Base-by-base conservation (phyloP, 2,888 invertebrate species). In the Periphyllus acericola region DNA sequence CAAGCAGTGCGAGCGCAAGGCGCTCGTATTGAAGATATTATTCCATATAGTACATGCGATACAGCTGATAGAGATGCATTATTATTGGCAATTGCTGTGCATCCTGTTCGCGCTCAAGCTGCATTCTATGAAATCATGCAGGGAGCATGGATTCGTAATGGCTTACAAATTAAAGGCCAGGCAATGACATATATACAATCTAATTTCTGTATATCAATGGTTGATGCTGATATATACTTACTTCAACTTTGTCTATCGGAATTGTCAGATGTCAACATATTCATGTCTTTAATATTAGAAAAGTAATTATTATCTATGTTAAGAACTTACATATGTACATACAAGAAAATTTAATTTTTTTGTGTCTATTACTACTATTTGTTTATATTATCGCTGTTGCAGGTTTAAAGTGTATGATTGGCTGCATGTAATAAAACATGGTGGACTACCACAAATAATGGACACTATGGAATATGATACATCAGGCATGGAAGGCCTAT, bases 151-250 rank as follows among this genome's bases (percentile, higher is more conserved):
- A 97, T 91, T 84, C 94, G 99, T 90, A 99, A 99, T 92, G 99
- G 99, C 0, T 93, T 98, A 19, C 98, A 98, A 93, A 98, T 99
- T 91, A 97, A 97, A 92, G 98, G 98, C n/a, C 99, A 99, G 92
- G 98, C 98, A 66, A 98, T 98, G 98, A 98, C 98, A 32, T 99
- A 99, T 92, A 97, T 98, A 91, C 99, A 99, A 92, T 98, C 98
- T 90, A 98, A 99, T 92, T 99, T 99, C 93, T 99, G 98, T 93
- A 98, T 98, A 92, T 98, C 98, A 21, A 98, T 99, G 97, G 97
- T 98, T 21, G 99, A 99, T 92, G 97, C 98, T 91, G 99, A 99
- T 93, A 93, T 99, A 90, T 99, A 97, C 92, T 94, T 99, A 91
- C 93, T 99, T 90, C 99, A 99, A 93, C 94, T 98, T 83, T 97